These are phyloP conservation scores for Listrodromus nycthemerus DNA, from an alignment of 2,888 invertebrate species.

Conservation along the genomic window DNA sequence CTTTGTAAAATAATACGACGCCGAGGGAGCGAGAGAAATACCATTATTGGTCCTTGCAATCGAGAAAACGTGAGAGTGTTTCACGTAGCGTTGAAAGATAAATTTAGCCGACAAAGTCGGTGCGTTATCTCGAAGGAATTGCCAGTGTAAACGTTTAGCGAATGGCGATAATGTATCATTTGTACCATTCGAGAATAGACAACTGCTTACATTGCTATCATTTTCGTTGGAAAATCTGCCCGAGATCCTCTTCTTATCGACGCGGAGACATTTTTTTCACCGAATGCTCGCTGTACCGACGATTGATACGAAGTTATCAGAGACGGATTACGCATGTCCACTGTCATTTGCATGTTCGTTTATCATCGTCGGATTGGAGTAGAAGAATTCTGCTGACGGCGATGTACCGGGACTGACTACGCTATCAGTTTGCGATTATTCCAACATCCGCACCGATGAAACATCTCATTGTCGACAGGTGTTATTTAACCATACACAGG, in stretches of 20 bases:
- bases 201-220: too few relatives aligned
- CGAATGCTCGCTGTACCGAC: not conserved
- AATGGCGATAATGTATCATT: not conserved
- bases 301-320: constrained; percentile 3
- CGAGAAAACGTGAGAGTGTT: too few relatives aligned
- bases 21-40: too few relatives aligned
- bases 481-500: too few relatives aligned
- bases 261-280: not conserved
- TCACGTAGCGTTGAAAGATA: too few relatives aligned
- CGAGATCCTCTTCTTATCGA: constrained; percentile 23
- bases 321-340: not conserved
- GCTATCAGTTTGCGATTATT: constrained; percentile 1
- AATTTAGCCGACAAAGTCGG: not conserved
- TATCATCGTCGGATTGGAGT: constrained; percentile 10
- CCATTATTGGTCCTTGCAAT: too few relatives aligned
- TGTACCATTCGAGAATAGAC: too few relatives aligned
- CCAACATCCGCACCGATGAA: too few relatives aligned
- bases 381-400: not conserved
- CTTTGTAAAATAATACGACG: too few relatives aligned
- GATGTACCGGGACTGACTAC: not conserved
- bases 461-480: too few relatives aligned
- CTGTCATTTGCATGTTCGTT: not conserved
- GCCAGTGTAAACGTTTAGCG: not conserved
- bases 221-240: too few relatives aligned
- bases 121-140: not conserved